Evolutionary conservation across 2,888 invertebrate species (phyloP).

Genomic region (Lycocerus yunnanus): DNA sequence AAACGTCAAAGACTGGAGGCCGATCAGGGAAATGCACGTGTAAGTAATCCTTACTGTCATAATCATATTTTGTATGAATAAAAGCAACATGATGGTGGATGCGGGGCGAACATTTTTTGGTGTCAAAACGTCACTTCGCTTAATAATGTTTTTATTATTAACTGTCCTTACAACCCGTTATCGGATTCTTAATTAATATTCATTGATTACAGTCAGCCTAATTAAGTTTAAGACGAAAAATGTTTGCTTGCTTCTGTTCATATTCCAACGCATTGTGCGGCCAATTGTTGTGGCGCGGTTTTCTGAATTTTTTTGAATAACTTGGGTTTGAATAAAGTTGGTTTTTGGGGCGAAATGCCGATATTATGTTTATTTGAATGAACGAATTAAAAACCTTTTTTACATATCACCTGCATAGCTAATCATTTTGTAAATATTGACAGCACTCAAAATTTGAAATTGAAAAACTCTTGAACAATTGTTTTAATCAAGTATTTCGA

Average conservation of each 20-base stretch:
- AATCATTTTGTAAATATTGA: background rate
- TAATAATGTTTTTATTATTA: background rate
- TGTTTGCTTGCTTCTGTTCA: background rate
- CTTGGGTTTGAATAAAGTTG: background rate
- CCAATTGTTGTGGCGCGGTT: background rate
- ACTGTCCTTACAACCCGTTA: background rate
- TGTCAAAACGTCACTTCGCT: background rate
- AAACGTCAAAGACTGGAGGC: constrained; percentile 57
- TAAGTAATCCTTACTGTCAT: constrained; percentile 43
- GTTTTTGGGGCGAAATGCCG: background rate
- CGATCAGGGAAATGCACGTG: constrained; percentile 55
- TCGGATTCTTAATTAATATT: background rate
- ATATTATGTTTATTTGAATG: background rate
- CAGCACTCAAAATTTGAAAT: background rate
- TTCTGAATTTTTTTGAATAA: background rate
- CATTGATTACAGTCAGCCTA: background rate
- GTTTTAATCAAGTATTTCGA: background rate
- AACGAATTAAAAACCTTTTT: background rate
- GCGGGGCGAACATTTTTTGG: background rate
- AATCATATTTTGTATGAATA: background rate
- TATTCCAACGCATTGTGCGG: background rate
- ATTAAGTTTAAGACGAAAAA: background rate
- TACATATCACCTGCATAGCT: background rate
- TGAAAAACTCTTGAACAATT: background rate
- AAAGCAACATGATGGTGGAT: background rate